Percentiles rank a stretch among this genome's conserved stretches.
Evolutionary conservation across 2,888 invertebrate genomes (phyloP).

Genomic region (Labia minor): DNA sequence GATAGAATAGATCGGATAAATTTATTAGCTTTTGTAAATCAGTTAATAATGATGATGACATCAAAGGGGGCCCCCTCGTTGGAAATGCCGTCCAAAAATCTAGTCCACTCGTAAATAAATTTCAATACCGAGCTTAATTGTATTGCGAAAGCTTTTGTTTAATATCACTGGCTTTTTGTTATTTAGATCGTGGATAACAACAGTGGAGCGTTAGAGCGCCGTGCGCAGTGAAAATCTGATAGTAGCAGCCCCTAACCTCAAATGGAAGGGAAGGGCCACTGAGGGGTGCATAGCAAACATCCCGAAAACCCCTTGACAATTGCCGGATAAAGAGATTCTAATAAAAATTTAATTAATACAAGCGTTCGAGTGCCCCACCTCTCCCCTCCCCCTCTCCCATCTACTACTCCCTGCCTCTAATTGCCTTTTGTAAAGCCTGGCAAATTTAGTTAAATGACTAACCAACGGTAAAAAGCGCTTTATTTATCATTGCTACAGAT

Average conservation of each 20-base stretch:
- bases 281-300: not conserved
- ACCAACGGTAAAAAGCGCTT: constrained; percentile 1
- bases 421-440: not conserved
- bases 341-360: constrained; percentile 13
- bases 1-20: not conserved
- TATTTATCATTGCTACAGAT: not conserved
- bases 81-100: not conserved
- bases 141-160: constrained; percentile 1
- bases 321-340: not conserved
- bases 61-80: not conserved
- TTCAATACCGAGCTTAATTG: constrained; percentile 9
- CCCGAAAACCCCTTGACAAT: not conserved
- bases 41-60: constrained; percentile 6
- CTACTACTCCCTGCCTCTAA: not conserved
- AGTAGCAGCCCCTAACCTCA: not conserved
- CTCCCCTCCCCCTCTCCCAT: too few species aligned
- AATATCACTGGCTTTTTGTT: constrained; percentile 7
- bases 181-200: not conserved
- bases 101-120: constrained; percentile 5
- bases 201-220: not conserved
- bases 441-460: not conserved
- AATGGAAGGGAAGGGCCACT: not conserved
- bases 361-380: not conserved
- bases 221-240: not conserved
- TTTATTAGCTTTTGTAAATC: not conserved